Base-by-base conservation (phyloP, 2,888 invertebrate genomes). In the Hypsopygia costalis region DNA sequence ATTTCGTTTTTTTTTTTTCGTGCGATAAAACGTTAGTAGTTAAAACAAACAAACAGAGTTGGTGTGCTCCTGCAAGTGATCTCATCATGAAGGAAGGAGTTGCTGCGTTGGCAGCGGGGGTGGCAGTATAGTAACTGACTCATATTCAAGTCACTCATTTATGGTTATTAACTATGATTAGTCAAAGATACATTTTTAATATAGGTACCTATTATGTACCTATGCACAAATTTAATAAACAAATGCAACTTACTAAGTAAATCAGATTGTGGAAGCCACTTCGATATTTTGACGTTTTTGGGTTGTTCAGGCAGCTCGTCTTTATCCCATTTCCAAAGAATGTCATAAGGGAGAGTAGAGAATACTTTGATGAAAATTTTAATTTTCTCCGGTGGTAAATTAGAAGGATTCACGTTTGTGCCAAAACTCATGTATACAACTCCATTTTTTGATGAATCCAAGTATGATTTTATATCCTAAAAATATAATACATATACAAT, bases 261-360 rank as follows among this genome's bases (percentile, higher is more conserved):
- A 53, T 82, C 82, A 6, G 76, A 67, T 37, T 90, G 90, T 0
- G 88, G 86, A 11, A 88, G 55, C 89, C 90, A 90, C 45, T 82
- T 82, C 1, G 59, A 62, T 28, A 82, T 58, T 36, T 54, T 77
- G 0, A 90, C 75, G 36, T 89, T 90, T 5, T 58, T 34, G 0
- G 86, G 62, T 8, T 56, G 52, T 25, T 59, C 73, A 0, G 69
- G 68, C 31, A 86, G 44, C n/a, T 53, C 61, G 12, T 81, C 80
- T 1, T 52, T 58, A 40, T 82, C 77, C 76, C 77, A 87, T 52
- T 86, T 89, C 82, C 81, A 87, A 6, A 90, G 39, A 2, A 90
- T 68, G 38, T 79, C 67, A 34, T 88, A 87, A 4, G 81, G 80
- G 35, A 89, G 50, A 29, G 69, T 52, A 0, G 78, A 75, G 37